Evolutionary conservation across 2,888 invertebrate species (phyloP), one percentile per base, ranked within the genome.

Genomic region (Andricus quercusramuli): DNA sequence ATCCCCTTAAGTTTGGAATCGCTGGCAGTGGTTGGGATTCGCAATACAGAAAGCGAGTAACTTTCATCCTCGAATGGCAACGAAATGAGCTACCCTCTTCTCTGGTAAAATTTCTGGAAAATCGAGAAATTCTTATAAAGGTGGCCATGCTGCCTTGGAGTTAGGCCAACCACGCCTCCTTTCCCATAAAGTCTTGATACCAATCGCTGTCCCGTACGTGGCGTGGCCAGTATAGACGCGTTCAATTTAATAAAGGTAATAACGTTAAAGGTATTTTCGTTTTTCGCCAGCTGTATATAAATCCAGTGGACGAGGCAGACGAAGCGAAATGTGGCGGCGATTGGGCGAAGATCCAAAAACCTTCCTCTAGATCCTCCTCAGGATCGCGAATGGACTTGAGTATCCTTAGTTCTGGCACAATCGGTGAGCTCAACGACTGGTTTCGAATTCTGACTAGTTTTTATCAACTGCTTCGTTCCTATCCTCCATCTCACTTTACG

Each of bases 191-290:
- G 84, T 83, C 85, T 83, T 84, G 85, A 86, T 86, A 87, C 85
- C 85, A 85, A 87, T 87, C 85, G 84, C 70, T 82, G 79, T 85
- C 84, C 85, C 82, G 79, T 80, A 81, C 85, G 83, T 82, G 83
- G 85, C 85, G 80, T 79, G 81, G 83, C 74, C 81, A 83, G 79
- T 78, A 79, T 81, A 84, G 85, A 84, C 88, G 88, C 87, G 87
- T 89, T 89, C 89, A 90, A 92, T 91, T 91, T 92, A 91, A 92
- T 92, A 92, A 92, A 92, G 91, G 90, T 90, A 92, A 92, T 92
- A 91, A 90, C 88, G 88, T 90, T 89, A 90, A 90, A 89, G 90
- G 90, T 91, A 90, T 91, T 89, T 89, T 89, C 87, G 89, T 90
- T 88, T 89, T 89, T 89, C 87, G 80, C 81, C 79, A 67, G 81